Evolutionary conservation across 1,140 invertebrate species (phyloP).

Genomic region (Ostrea denselamellosa): DNA sequence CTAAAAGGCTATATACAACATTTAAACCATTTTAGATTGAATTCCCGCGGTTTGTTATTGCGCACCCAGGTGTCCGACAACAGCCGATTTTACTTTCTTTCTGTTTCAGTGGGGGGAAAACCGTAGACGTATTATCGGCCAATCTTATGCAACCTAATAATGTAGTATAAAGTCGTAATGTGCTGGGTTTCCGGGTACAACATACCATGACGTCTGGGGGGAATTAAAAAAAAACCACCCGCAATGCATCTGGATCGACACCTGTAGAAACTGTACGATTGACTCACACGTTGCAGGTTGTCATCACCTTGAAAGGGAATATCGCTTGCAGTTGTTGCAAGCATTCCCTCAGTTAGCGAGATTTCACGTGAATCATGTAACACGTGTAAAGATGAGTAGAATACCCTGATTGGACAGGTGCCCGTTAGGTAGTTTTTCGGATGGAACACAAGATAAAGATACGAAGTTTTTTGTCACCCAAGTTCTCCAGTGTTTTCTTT

Average conservation of each 20-base stretch:
- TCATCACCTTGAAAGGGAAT: background rate
- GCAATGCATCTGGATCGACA: background rate
- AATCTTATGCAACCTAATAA: background rate
- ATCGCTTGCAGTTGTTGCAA: background rate
- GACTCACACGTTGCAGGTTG: background rate
- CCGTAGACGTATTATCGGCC: background rate
- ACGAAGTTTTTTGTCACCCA: background rate
- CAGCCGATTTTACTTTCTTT: background rate
- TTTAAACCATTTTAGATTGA: constrained; percentile 22
- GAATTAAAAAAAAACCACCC: background rate
- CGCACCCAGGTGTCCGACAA: background rate
- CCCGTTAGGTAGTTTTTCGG: background rate
- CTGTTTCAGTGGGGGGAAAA: background rate
- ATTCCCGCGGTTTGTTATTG: background rate
- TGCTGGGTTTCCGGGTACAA: constrained; percentile 14
- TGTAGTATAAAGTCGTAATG: background rate
- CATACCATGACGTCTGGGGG: background rate
- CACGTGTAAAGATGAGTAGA: background rate
- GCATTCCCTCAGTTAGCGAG: background rate
- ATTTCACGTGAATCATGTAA: background rate
- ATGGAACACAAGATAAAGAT: background rate
- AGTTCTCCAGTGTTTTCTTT: background rate
- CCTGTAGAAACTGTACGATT: background rate
- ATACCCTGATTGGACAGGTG: background rate
- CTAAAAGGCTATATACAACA: constrained; percentile 3